Conservation (phyloP, 2,888 invertebrate genomes). For the Trissonchulus sp. region DNA sequence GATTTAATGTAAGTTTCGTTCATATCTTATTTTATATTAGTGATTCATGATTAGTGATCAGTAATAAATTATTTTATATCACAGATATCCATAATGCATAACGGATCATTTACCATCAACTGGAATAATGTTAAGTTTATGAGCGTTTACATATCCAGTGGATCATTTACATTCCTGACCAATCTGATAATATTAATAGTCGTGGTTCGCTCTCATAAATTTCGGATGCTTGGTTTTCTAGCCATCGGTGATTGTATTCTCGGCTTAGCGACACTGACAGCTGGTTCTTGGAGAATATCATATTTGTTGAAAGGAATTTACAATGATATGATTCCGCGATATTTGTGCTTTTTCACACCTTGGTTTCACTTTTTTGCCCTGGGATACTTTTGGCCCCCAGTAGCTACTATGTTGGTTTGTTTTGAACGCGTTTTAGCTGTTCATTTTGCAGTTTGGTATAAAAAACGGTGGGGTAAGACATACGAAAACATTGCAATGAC, state of each 20-base stretch:
- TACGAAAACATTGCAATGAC: neutral
- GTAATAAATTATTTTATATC: too few relatives aligned
- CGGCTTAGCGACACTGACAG: neutral
- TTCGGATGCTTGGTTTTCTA: neutral
- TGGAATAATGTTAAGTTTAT: too few relatives aligned
- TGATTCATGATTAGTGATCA: too few relatives aligned
- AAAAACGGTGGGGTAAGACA: neutral
- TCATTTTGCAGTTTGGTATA: neutral
- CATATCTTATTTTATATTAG: too few relatives aligned
- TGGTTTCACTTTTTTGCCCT: neutral
- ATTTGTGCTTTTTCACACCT: neutral
- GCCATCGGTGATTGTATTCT: neutral
- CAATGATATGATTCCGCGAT: neutral
- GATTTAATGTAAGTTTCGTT: too few relatives aligned
- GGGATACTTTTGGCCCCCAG: neutral
- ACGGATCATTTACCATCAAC: too few relatives aligned
- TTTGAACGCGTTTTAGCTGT: neutral
- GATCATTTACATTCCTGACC: neutral
- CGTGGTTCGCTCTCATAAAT: neutral
- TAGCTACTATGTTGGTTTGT: neutral
- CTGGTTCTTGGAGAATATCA: neutral
- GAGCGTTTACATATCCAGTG: too few relatives aligned
- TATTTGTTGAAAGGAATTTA: neutral
- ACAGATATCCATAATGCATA: too few relatives aligned
- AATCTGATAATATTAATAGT: neutral